Base-by-base conservation (phyloP, 2,888 invertebrate species). In the Linhomoeus sp. region DNA sequence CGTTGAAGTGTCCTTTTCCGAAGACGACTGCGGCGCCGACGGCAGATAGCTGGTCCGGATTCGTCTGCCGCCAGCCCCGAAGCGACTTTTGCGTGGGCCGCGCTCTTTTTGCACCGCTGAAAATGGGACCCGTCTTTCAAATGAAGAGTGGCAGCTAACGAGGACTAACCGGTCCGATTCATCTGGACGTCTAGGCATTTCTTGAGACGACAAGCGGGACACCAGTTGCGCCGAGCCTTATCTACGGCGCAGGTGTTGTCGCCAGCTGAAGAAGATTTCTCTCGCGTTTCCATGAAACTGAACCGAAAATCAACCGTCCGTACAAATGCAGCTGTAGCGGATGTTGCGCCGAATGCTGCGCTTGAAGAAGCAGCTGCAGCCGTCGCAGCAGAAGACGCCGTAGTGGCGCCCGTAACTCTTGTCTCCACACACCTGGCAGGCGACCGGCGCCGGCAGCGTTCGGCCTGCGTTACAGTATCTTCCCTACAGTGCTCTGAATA, bases 311-410 rank as follows among this genome's bases (percentile, higher is more conserved):
- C n/a, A n/a, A n/a, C n/a, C n/a, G n/a, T n/a, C 55, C 73, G 70
- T 67, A 80, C 80, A 76, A 53, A 82, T 82, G 65, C 84, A 84
- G 25, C 76, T 74, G 62, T 82, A 84, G 22, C 74, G 66, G 44
- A 77, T 77, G 40, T 76, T 76, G 51, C 77, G 76, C 41, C 84
- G 71, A 41, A 84, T 76, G 53, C 80, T 80, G 55, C 84, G 71
- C 65, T 85, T 85, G 68, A 85, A 85, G 66, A 85, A 85, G 58
- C 85, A 85, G 45, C 81, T 81, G 63, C 84, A 85, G 1, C 84
- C 84, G 61, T 85, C 84, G 65, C 84, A 85, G 59, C 81, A 81
- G 63, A 75, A 77, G 17, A 81, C 78, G 0, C 83, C 82, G 59
- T 82, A 83, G 48, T 83, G 82, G 64, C 81, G 80, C 1, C 83